Base-by-base conservation (phyloP, 2,888 invertebrate genomes). In the Pelosia muscerda region DNA sequence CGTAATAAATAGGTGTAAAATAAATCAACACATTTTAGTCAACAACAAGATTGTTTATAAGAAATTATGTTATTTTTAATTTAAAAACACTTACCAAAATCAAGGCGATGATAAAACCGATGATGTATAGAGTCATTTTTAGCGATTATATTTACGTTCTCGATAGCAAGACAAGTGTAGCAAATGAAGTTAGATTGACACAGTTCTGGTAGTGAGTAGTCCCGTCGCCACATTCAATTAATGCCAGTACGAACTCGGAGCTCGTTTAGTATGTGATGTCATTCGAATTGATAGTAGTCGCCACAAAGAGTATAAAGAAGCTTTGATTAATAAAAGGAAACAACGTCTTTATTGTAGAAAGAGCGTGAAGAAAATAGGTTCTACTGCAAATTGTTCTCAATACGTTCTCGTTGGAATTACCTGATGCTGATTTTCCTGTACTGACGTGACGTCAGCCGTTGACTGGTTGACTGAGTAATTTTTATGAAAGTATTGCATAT, bases 261-360 rank as follows among this genome's bases (percentile, higher is more conserved):
- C 83, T 87, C 86, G 86, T 90, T 89, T 88, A 86, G 86, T 77
- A 74, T 79, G 87, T 94, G 94, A 94, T 93, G 93, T 93, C 94
- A 93, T 87, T 84, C 77, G 80, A 81, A 82, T 81, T 81, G 83
- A 87, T 90, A 87, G 85, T 81, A 85, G 84, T 81, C 79, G 84
- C 75, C 84, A 83, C 85, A 88, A 87, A 84, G 82, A 83, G 76
- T 73, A 86, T 86, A 85, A 85, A 83, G 65, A 76, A 77, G 79
- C 80, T 78, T 82, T 81, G 81, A 78, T 77, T 25, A 22, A 66
- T 23, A 49, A 26, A 15, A 34, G 53, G 28, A 28, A 57, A 31
- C 57, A 53, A 76, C 74, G 74, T 71, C 76, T 77, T 65, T 34
- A 0, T 23, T 63, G 9, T 75, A 73, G 71, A 78, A 79, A 72